Conservation (phyloP, 2,888 invertebrate genomes). For the Aphidius colemani region DNA sequence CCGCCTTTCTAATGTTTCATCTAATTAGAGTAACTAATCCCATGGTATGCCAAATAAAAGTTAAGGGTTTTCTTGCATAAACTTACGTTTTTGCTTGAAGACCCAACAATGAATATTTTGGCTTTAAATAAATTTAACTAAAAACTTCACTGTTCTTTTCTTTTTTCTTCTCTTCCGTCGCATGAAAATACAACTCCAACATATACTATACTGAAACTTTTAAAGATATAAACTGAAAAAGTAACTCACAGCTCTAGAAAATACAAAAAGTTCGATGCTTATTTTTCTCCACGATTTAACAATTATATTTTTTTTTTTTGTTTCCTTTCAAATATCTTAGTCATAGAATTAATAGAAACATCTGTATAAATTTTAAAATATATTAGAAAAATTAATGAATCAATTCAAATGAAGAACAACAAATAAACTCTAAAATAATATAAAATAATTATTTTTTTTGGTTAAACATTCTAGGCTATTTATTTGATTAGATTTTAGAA, state of each 20-base stretch:
- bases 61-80: conserved; percentile 43
- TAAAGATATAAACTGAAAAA: not conserved
- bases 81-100: conserved; percentile 26
- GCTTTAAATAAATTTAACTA: conserved; percentile 21
- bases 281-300: not conserved
- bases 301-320: not conserved
- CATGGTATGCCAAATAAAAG: conserved; percentile 42
- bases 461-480: too few species aligned
- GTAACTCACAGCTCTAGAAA: too few species aligned
- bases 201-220: conserved; percentile 28
- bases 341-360: too few species aligned
- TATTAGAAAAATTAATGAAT: too few species aligned
- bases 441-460: too few species aligned
- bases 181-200: conserved; percentile 23
- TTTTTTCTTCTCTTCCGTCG: not conserved
- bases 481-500: too few species aligned
- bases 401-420: too few species aligned
- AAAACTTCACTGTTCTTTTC: conserved; percentile 16
- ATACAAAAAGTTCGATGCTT: not conserved
- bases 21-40: conserved; percentile 56
- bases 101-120: not conserved
- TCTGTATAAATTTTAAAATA: too few species aligned
- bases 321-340: not conserved
- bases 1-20: conserved; percentile 59
- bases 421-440: too few species aligned